phyloP scores from a whole-genome alignment of 2,797 vertebrate species.

The Rhynchonycteris naso region DNA sequence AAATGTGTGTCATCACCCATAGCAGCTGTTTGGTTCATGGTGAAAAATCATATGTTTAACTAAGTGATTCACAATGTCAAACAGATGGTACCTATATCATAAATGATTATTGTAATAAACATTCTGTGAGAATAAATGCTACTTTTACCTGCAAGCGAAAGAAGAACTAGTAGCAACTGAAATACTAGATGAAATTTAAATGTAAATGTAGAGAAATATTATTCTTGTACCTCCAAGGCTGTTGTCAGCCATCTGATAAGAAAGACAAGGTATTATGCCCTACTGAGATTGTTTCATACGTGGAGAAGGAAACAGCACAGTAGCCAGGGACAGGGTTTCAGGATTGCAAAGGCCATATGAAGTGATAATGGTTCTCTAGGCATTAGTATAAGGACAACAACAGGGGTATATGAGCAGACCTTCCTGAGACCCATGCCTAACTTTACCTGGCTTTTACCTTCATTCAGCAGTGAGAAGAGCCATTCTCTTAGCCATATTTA shows the following conservation, averaged over 20 bases:
- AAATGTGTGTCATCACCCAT: background rate
- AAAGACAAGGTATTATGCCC: background rate
- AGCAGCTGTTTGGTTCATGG: constrained; percentile 80
- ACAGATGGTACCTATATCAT: constrained; percentile 84
- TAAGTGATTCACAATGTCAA: constrained; percentile 77
- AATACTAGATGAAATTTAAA: background rate
- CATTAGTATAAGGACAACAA: background rate
- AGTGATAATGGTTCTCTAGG: background rate
- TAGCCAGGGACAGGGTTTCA: too few relatives aligned
- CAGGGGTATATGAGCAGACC: background rate
- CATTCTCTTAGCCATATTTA: background rate
- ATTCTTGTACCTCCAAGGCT: background rate
- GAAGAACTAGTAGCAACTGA: constrained; percentile 67
- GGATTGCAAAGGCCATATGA: background rate
- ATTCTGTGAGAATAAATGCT: constrained; percentile 74
- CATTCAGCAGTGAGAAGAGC: background rate
- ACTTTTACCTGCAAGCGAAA: constrained; percentile 82
- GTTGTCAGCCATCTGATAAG: background rate
- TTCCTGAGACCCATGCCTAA: background rate
- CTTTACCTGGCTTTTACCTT: background rate
- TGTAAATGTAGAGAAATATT: background rate
- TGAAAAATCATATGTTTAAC: constrained; percentile 81
- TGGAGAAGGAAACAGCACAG: background rate
- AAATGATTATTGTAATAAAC: constrained; percentile 85
- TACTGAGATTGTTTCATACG: background rate